These are phyloP conservation scores for Sebastes ruberrimus DNA, from an alignment of 2,797 vertebrate species.

Conservation along the genomic window DNA sequence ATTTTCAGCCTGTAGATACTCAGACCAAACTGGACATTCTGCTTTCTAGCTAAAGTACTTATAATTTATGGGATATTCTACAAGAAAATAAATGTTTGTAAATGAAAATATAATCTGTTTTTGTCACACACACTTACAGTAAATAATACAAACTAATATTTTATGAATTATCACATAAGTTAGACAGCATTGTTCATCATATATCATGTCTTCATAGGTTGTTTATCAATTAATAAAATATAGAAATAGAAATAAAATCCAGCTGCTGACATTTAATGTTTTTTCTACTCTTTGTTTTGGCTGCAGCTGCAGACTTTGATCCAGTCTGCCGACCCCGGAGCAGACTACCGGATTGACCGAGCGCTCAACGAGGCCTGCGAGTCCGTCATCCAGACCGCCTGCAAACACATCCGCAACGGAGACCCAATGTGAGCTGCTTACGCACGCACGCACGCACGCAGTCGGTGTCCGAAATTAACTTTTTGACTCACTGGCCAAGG, in stretches of 20 bases:
- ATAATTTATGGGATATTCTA: background rate
- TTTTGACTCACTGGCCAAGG: too few species aligned
- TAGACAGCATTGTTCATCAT: background rate
- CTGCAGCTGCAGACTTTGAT: conserved; percentile 92
- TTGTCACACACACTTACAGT: background rate
- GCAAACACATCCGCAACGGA: conserved; percentile 94
- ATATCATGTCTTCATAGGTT: background rate
- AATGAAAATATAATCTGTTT: background rate
- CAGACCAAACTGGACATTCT: background rate
- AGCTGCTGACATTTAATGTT: background rate
- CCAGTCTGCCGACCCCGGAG: conserved; percentile 92
- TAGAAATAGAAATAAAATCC: background rate
- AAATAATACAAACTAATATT: background rate
- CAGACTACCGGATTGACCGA: conserved; percentile 94
- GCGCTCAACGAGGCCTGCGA: conserved; percentile 96
- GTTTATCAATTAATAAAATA: background rate
- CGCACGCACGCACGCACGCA: background rate
- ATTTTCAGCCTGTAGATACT: background rate
- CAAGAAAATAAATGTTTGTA: background rate
- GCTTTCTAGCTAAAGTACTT: background rate
- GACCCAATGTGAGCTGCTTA: conserved; percentile 89
- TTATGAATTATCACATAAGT: background rate
- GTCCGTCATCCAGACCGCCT: conserved; percentile 95
- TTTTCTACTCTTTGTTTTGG: background rate
- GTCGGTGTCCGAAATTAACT: too few species aligned